Percentiles rank a stretch among this genome's conserved stretches.
phyloP scores from a whole-genome alignment of 2,113 vertebrate genomes.

The Megaptera novaeangliae region DNA sequence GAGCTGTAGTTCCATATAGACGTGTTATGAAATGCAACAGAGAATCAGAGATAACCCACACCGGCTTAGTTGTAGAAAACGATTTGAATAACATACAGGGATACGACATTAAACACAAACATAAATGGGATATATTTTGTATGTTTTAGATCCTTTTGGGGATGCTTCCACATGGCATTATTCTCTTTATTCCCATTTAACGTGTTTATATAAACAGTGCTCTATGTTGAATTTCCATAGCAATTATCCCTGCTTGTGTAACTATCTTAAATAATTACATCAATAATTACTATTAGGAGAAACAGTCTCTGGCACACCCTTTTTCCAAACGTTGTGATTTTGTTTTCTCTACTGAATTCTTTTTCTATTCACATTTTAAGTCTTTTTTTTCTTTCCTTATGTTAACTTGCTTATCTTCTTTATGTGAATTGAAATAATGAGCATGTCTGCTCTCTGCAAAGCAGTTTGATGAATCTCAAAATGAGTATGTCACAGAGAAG shows the following conservation, averaged over 20 bases:
- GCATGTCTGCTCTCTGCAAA: not conserved
- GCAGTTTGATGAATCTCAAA: not conserved
- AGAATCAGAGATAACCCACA: not conserved
- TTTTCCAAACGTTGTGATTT: not conserved
- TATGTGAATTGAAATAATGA: not conserved
- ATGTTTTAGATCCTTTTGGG: not conserved
- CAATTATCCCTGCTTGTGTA: slow-evolving; percentile 62
- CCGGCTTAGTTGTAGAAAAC: not conserved
- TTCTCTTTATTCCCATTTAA: not conserved
- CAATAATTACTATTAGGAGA: not conserved
- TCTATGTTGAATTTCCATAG: slow-evolving; percentile 55
- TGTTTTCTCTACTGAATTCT: slow-evolving; percentile 28
- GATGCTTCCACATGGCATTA: not conserved
- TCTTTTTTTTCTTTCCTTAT: not conserved
- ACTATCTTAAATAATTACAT: slow-evolving; percentile 61
- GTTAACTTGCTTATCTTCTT: slow-evolving; percentile 36
- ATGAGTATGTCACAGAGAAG: not conserved
- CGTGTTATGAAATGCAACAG: not conserved
- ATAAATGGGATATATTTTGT: not conserved
- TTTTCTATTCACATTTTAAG: not conserved
- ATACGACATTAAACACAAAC: not conserved
- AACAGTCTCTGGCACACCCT: not conserved
- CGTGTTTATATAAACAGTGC: slow-evolving; percentile 2
- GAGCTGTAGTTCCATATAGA: not conserved
- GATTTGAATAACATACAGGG: not conserved